Base-by-base conservation (phyloP, 1,140 invertebrate species). In the Arion vulgaris region DNA sequence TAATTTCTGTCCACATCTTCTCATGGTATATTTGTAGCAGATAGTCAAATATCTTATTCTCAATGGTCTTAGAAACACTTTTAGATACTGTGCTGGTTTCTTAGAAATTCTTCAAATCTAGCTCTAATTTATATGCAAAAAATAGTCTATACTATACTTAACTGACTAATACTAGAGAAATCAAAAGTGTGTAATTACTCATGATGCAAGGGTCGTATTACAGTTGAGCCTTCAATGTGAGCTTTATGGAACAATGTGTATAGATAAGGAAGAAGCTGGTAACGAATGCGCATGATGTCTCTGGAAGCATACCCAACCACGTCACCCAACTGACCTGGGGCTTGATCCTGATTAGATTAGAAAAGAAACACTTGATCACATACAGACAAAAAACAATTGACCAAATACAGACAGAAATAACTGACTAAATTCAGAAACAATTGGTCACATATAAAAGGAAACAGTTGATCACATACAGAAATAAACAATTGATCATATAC, bases 221-320 rank as follows among this genome's bases (percentile, higher is more conserved):
- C 91, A 9, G 91, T 91, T 15, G 73, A 39, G 13, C 91, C 91
- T 28, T 75, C 34, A 13, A 72, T 84, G 80, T 91, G 89, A 34
- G 90, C 88, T 36, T 88, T 45, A 69, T 90, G 87, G 81, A 92
- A 91, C 62, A 92, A 83, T 15, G 90, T 91, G 86, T 92, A 91
- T 38, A 92, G 83, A 76, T 91, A 92, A 0, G 91, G 91, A 28
- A 92, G 86, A 1, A 92, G 86, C 82, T 84, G 86, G 80, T 92
- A 92, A 53, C 91, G 86, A 19, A 89, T 90, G 57, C 87, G 82
- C 81, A 92, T 72, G 23, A 88, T 88, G 36, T 89, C 80, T 26
- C 88, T 75, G 69, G 90, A 86, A 7, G 86, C 88, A 74, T 83
- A 74, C 0, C 86, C 87, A 32, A 92, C 87, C n/a, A 87, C 87